Conservation (phyloP, 2,113 vertebrate species). For the Chaetorhynchus papuensis region DNA sequence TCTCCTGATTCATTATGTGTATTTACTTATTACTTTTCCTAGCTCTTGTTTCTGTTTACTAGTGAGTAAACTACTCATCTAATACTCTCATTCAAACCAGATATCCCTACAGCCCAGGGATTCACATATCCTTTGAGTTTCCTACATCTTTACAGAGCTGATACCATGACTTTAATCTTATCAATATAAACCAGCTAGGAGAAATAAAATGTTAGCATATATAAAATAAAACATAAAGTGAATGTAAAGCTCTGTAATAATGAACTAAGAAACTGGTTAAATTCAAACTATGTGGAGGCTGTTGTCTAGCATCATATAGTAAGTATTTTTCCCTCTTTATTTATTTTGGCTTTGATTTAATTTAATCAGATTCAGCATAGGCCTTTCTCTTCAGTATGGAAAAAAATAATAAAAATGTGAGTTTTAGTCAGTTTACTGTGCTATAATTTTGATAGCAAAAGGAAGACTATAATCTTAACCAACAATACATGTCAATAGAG, state of each 20-base stretch:
- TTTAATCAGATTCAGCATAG: background rate
- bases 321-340: background rate
- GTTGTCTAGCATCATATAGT: background rate
- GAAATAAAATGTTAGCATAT: background rate
- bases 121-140: background rate
- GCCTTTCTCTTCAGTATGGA: background rate
- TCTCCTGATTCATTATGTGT: background rate
- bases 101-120: background rate
- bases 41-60: background rate
- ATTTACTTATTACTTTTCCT: background rate
- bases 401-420: background rate
- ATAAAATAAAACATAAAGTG: background rate
- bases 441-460: constrained; percentile 38
- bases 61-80: background rate
- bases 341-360: background rate
- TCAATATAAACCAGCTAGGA: background rate
- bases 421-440: background rate
- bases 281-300: background rate
- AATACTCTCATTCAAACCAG: background rate
- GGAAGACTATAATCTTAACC: background rate
- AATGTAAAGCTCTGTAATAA: background rate
- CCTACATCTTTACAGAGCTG: background rate
- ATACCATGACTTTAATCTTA: background rate
- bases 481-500: constrained; percentile 5
- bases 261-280: background rate